Evolutionary conservation across 1,140 invertebrate genomes (phyloP).

Genomic region (Glossosoma conforme): DNA sequence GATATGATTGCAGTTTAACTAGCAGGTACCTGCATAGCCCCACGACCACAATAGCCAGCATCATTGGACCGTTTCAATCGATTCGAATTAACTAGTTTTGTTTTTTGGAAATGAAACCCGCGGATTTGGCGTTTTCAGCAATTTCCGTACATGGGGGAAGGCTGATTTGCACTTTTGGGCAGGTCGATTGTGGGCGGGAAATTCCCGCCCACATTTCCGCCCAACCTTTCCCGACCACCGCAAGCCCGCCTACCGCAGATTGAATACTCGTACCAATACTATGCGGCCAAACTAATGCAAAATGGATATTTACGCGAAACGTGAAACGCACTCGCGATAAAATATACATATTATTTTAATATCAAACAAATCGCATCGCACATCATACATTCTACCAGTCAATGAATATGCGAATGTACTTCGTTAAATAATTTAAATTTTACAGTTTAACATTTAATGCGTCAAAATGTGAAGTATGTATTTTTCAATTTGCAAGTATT

Average conservation of each 20-base stretch:
- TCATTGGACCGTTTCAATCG: constrained; percentile 7
- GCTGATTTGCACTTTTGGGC: constrained; percentile 19
- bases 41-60: too few species aligned
- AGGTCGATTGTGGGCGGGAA: neutral
- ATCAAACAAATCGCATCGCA: too few species aligned
- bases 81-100: constrained; percentile 16
- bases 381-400: too few species aligned
- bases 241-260: neutral
- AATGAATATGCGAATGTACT: too few species aligned
- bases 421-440: too few species aligned
- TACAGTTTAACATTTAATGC: too few species aligned
- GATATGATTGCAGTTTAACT: neutral
- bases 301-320: too few species aligned
- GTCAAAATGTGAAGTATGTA: too few species aligned
- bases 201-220: neutral
- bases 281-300: neutral
- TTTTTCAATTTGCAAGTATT: too few species aligned
- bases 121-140: constrained; percentile 16
- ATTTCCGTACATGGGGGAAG: constrained; percentile 7
- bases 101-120: constrained; percentile 25
- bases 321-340: too few species aligned
- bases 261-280: neutral
- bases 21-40: too few species aligned
- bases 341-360: too few species aligned
- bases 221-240: neutral